Percentiles rank a stretch among this genome's conserved stretches.
phyloP scores from a whole-genome alignment of 2,888 invertebrate genomes.

The Herminia tarsipennalis region DNA sequence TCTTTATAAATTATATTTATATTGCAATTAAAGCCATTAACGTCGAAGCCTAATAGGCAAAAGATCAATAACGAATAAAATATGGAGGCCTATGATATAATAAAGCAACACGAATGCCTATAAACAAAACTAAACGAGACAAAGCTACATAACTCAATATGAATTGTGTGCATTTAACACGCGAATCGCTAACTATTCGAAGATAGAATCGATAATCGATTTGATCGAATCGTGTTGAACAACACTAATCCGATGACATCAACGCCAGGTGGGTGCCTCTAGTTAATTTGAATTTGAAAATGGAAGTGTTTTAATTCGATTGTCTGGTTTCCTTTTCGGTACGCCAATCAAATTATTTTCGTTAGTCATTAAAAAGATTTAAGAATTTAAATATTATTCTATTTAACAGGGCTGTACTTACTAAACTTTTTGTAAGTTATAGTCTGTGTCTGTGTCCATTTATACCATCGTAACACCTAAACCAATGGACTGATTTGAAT shows the following conservation, averaged over 20 bases:
- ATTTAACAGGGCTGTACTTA: no score
- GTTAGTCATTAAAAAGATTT: no score
- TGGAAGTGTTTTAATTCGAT: slow-evolving; percentile 40
- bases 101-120: slow-evolving; percentile 66
- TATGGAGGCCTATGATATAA: slow-evolving; percentile 53
- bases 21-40: slow-evolving; percentile 31
- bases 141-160: slow-evolving; percentile 74
- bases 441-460: no score
- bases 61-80: slow-evolving; percentile 53
- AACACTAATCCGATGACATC: slow-evolving; percentile 63
- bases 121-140: slow-evolving; percentile 78
- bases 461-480: no score
- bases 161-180: slow-evolving; percentile 77
- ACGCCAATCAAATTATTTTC: no score
- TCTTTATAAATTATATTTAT: no score
- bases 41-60: slow-evolving; percentile 45
- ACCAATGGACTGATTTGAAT: no score
- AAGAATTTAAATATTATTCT: no score
- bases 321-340: slow-evolving; percentile 41
- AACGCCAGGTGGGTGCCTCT: slow-evolving; percentile 53
- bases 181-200: slow-evolving; percentile 62
- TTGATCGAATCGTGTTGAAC: slow-evolving; percentile 52
- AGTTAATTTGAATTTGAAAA: slow-evolving; percentile 54
- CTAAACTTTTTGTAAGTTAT: no score
- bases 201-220: slow-evolving; percentile 60